These are phyloP conservation scores for Phaetusa simplex DNA, from an alignment of 2,113 vertebrate species.

Conservation along the genomic window DNA sequence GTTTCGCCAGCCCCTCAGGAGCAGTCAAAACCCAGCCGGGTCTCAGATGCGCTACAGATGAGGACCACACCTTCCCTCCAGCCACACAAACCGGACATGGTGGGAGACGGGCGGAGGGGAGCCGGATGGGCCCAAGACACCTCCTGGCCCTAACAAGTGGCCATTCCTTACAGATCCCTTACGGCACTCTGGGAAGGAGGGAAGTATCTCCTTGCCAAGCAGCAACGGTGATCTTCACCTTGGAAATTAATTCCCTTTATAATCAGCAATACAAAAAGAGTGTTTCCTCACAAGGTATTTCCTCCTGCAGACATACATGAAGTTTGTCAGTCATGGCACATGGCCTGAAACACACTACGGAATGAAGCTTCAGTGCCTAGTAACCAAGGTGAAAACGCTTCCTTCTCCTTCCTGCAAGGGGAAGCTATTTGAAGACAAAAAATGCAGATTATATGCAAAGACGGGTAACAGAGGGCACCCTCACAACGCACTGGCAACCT, in stretches of 20 bases:
- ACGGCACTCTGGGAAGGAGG: background rate
- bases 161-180: background rate
- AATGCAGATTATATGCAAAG: background rate
- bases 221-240: background rate
- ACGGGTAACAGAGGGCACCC: background rate
- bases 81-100: rapidly evolving
- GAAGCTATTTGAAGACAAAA: background rate
- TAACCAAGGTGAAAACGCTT: background rate
- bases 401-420: background rate
- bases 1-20: background rate
- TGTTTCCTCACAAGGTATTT: background rate
- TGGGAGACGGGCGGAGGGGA: background rate
- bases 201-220: background rate
- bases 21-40: background rate
- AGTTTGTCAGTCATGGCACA: background rate
- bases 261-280: background rate
- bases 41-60: background rate
- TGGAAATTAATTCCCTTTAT: background rate
- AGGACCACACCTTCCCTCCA: background rate
- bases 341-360: rapidly evolving
- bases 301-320: background rate
- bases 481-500: background rate
- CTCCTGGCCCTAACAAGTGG: background rate
- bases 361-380: background rate
- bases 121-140: background rate